phyloP scores from a whole-genome alignment of 2,113 vertebrate species.

The Myotis brandtii region DNA sequence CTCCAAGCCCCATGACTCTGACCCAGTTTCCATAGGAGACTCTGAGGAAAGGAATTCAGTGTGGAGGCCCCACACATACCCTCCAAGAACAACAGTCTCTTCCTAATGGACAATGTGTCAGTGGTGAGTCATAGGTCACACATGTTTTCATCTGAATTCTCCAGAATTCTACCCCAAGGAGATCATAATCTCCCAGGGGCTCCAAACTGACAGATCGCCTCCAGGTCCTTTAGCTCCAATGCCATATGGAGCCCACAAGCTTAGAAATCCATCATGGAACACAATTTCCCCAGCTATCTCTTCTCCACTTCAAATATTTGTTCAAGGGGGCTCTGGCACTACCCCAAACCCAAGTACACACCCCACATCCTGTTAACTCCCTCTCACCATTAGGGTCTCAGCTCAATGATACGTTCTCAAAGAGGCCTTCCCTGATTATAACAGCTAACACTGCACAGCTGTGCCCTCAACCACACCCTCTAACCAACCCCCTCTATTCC shows the following conservation, averaged over 20 bases:
- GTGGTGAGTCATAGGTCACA: constrained; percentile 30
- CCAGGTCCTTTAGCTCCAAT: not conserved
- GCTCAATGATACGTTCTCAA: not conserved
- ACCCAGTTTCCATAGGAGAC: constrained; percentile 17
- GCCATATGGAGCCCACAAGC: not conserved
- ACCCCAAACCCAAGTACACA: not conserved
- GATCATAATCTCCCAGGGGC: not conserved
- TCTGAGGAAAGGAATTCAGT: not conserved
- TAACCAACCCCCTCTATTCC: not conserved
- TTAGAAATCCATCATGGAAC: not conserved
- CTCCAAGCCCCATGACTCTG: not conserved
- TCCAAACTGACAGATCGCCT: not conserved
- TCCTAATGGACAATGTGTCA: not conserved
- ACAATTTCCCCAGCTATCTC: not conserved
- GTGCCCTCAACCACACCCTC: not conserved
- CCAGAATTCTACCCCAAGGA: not conserved
- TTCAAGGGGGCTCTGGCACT: not conserved
- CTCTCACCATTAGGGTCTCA: not conserved
- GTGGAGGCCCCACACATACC: not conserved
- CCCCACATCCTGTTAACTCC: not conserved
- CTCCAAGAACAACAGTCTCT: not conserved
- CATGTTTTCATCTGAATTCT: not conserved
- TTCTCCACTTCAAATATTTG: not conserved
- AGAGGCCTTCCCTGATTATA: not conserved
- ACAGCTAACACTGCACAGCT: not conserved